A percentile compares a stretch with the other conserved stretches of the same genome.
Evolutionary conservation across 2,888 invertebrate species (phyloP).

Genomic region (Apodemia duryi): DNA sequence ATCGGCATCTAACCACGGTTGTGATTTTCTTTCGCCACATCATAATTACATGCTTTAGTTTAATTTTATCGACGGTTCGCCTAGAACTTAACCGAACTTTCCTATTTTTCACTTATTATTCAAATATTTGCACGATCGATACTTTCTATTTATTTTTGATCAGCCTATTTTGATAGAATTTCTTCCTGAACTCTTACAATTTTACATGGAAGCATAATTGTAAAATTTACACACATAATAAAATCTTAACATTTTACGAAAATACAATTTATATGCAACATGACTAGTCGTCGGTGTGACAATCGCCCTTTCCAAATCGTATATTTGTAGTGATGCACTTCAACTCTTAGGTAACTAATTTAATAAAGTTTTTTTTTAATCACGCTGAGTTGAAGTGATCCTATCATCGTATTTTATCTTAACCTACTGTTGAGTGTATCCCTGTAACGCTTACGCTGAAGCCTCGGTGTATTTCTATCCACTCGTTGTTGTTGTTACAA

Average conservation of each 20-base stretch:
- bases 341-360: slow-evolving; percentile 39
- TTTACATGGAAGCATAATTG: slow-evolving; percentile 66
- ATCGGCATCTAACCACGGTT: slow-evolving; percentile 62
- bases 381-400: slow-evolving; percentile 34
- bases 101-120: slow-evolving; percentile 46
- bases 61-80: slow-evolving; percentile 60
- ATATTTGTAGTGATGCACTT: slow-evolving; percentile 49
- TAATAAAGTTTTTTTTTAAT: slow-evolving; percentile 18
- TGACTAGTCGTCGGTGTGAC: slow-evolving; percentile 60
- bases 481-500: slow-evolving; percentile 58
- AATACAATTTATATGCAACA: slow-evolving; percentile 15
- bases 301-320: slow-evolving; percentile 71
- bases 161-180: slow-evolving; percentile 44
- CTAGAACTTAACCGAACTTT: slow-evolving; percentile 58
- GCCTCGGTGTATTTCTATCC: slow-evolving; percentile 45
- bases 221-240: slow-evolving; percentile 34
- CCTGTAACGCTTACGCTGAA: slow-evolving; percentile 62
- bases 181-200: slow-evolving; percentile 55
- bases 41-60: slow-evolving; percentile 64
- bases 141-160: slow-evolving; percentile 46
- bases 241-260: neutral
- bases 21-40: slow-evolving; percentile 61
- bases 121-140: slow-evolving; percentile 57
- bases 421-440: slow-evolving; percentile 46
- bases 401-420: slow-evolving; percentile 30